These are phyloP conservation scores for Apis mellifera DNA, from an alignment of 1,140 invertebrate genomes.

Conservation along the genomic window Amel_HAv3.1 CM009942.2:167001-167500, in stretches of 20 bases:
- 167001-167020: not conserved
- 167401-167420: constrained; percentile 8
- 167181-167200: constrained; percentile 77
- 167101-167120: too few species aligned
- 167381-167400: constrained; percentile 48
- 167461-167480: not conserved
- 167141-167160: constrained; percentile 78
- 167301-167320: constrained; percentile 76
- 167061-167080: too few species aligned
- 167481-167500: not conserved
- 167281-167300: constrained; percentile 79
- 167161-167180: constrained; percentile 79
- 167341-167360: constrained; percentile 71
- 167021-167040: too few species aligned
- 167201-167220: constrained; percentile 76
- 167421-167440: too few species aligned
- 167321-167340: constrained; percentile 55
- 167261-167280: constrained; percentile 77
- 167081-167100: too few species aligned
- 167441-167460: not conserved
- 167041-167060: too few species aligned
- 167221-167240: constrained; percentile 67
- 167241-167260: constrained; percentile 62
- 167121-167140: constrained; percentile 64
- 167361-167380: constrained; percentile 62